These are phyloP conservation scores for Cheilosia grossa DNA, from an alignment of 2,888 invertebrate species.

Conservation along the genomic window DNA sequence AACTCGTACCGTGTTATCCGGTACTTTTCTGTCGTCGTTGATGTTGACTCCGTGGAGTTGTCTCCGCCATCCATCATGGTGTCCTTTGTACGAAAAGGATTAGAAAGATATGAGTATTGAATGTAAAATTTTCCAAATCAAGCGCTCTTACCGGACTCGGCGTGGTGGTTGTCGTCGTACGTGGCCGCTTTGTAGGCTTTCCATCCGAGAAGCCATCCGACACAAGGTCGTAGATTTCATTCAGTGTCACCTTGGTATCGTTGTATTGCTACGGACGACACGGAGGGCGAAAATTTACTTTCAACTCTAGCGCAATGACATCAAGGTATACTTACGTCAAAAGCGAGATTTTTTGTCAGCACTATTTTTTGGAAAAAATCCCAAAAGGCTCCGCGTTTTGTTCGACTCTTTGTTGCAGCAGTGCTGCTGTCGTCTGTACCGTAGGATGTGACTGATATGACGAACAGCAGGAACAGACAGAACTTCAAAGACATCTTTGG, in stretches of 20 bases:
- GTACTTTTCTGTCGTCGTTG: constrained; percentile 81
- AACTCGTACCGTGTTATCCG: constrained; percentile 81
- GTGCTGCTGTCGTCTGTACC: constrained; percentile 35
- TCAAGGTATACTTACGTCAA: constrained; percentile 79
- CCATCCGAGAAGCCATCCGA: constrained; percentile 81
- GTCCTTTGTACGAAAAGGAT: constrained; percentile 60
- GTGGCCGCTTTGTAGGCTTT: constrained; percentile 78
- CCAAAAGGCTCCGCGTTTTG: constrained; percentile 80
- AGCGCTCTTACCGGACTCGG: constrained; percentile 76
- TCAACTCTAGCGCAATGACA: not conserved
- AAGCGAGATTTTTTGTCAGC: constrained; percentile 80
- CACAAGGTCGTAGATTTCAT: constrained; percentile 80
- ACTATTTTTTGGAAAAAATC: constrained; percentile 81
- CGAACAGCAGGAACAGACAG: constrained; percentile 61
- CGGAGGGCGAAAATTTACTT: constrained; percentile 3
- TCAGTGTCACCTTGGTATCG: constrained; percentile 80
- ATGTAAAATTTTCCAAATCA: constrained; percentile 13
- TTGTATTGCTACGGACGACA: constrained; percentile 80
- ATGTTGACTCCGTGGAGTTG: constrained; percentile 73
- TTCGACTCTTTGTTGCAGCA: constrained; percentile 76
- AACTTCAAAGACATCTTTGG: constrained; percentile 60
- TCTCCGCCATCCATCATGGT: constrained; percentile 75
- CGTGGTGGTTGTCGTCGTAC: constrained; percentile 75
- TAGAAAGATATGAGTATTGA: constrained; percentile 9
- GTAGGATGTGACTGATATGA: constrained; percentile 63